Base-by-base conservation (phyloP, 2,797 vertebrate genomes). In the Morus bassanus region DNA sequence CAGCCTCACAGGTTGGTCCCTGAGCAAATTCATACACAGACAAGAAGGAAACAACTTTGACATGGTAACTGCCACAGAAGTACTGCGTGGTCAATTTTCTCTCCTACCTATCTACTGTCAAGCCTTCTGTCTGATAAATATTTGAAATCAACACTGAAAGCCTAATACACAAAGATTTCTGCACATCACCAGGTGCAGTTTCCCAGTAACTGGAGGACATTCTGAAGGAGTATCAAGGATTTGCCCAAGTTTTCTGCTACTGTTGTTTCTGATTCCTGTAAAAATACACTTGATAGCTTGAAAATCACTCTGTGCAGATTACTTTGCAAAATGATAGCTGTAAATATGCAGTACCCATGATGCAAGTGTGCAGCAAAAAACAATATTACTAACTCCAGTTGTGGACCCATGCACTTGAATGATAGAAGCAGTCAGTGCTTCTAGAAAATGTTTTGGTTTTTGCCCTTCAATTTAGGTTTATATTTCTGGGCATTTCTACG, bases 51-150 rank as follows among this genome's bases (percentile, higher is more conserved):
- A 59, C 3, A 61, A 33, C 23, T 89, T 76, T 30, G 31, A 31
- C 14, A 53, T 0, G 1, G 3, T 23, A 77, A 39, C 30, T 45
- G 18, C 37, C 9, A 23, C 22, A 74, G 28, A 14, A 84, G 4
- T 24, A 37, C 10, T 23, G 8, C 0, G 2, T 18, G 27, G 24
- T 2, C 4, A 39, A 0, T 82, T 88, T 80, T 82, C 11, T 53
- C 18, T 75, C 13, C 17, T 53, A 50, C 10, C 16, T 11, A 69
- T 31, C n/a, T 31, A 31, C 11, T 37, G 15, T 53, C 19, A 63
- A n/a, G 11, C 3, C 22, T 67, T 65, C n/a, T 50, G 14, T 50
- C 24, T 83, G 27, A 37, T 19, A 48, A 72, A 77, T 1, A 3
- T 68, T 46, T 31, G 21, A 85, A 80, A 67, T 31, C 21, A 70